Percentiles rank a stretch among this genome's conserved stretches.
Conservation (phyloP, 2,113 vertebrate species). For the Pseudopodoces humilis region DNA sequence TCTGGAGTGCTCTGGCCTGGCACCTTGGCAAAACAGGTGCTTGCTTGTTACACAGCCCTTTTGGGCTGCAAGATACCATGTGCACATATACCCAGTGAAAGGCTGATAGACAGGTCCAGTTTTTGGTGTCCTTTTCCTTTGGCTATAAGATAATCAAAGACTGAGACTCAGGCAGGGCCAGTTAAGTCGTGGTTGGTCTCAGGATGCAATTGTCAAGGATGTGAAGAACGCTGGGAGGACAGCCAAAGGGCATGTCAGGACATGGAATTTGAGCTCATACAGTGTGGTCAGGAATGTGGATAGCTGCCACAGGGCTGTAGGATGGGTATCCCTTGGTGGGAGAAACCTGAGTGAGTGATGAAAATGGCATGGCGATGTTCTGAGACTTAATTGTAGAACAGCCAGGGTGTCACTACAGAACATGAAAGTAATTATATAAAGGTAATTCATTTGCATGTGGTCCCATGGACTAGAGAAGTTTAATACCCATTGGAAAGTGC, state of each 20-base stretch:
- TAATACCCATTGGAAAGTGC: not conserved
- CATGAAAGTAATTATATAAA: not conserved
- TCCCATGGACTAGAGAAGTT: not conserved
- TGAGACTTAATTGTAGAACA: not conserved
- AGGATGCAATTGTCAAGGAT: not conserved
- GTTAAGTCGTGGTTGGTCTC: not conserved
- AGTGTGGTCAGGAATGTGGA: not conserved
- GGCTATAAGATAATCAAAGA: not conserved
- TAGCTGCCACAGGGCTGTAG: not conserved
- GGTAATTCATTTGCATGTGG: not conserved
- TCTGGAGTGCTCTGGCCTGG: not conserved
- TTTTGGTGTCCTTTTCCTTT: not conserved
- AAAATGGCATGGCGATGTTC: accelerated
- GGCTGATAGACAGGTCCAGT: not conserved
- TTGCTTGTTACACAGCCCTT: accelerated
- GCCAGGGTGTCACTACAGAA: not conserved
- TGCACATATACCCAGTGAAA: not conserved
- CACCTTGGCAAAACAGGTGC: not conserved
- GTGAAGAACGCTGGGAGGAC: not conserved
- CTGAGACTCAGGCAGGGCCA: not conserved
- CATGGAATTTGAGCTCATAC: not conserved
- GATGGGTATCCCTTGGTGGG: not conserved
- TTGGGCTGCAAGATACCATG: not conserved
- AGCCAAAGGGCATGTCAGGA: not conserved
- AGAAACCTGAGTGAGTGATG: not conserved